phyloP scores from a whole-genome alignment of 2,113 vertebrate genomes.

The Mustelus asterias region DNA sequence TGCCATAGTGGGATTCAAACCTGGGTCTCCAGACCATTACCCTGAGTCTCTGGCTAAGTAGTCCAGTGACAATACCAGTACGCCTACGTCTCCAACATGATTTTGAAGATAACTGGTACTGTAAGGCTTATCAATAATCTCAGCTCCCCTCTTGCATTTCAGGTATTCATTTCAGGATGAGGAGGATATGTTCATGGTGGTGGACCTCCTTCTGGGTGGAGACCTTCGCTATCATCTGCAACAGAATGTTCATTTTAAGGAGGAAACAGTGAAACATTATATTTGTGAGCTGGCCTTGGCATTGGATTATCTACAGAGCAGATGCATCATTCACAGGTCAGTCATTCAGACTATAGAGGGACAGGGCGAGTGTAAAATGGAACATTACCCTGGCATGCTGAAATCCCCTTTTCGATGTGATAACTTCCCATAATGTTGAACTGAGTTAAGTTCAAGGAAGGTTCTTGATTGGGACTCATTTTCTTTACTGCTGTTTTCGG shows the following conservation, averaged over 20 bases:
- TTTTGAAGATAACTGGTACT: neutral
- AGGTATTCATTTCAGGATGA: slow-evolving; percentile 99
- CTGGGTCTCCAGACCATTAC: too few relatives aligned
- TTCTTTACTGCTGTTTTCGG: neutral
- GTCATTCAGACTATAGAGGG: slow-evolving; percentile 41
- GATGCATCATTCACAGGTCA: slow-evolving; percentile 89
- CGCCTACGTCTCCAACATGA: too few relatives aligned
- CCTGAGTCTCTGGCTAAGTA: too few relatives aligned
- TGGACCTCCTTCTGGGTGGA: slow-evolving; percentile 88
- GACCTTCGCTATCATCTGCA: slow-evolving; percentile 94
- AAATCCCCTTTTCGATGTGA: neutral
- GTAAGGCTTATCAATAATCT: neutral
- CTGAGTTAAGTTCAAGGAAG: neutral
- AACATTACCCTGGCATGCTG: neutral
- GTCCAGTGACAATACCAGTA: too few relatives aligned
- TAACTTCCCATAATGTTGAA: neutral
- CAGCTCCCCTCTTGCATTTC: neutral
- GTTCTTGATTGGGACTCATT: neutral
- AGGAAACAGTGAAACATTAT: slow-evolving; percentile 83
- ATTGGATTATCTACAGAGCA: slow-evolving; percentile 80
- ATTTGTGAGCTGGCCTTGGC: slow-evolving; percentile 85
- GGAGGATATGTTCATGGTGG: slow-evolving; percentile 99
- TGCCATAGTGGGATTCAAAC: too few relatives aligned
- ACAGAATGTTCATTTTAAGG: slow-evolving; percentile 86
- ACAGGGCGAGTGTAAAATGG: neutral